Percentiles rank a stretch among this genome's conserved stretches.
phyloP scores from a whole-genome alignment of 1,140 invertebrate species.

The Rhynchophorus ferrugineus region DNA sequence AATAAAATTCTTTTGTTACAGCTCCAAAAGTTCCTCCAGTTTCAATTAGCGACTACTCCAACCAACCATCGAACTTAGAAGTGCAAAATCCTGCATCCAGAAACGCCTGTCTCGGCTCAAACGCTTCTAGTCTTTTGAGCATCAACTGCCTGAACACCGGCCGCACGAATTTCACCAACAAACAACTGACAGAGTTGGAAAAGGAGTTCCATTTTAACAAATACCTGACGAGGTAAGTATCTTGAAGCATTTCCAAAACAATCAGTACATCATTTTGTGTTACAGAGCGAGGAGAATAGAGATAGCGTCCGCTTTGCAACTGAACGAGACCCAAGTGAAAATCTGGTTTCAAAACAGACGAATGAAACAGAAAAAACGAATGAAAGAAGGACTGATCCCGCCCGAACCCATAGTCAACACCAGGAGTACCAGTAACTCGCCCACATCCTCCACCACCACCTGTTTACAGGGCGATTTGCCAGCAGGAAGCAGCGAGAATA shows the following conservation, averaged over 20 bases:
- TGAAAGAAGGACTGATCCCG: constrained; percentile 80
- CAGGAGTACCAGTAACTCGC: constrained; percentile 37
- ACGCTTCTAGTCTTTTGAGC: constrained; percentile 38
- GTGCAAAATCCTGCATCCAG: constrained; percentile 28
- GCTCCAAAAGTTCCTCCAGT: constrained; percentile 58
- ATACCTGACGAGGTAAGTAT: constrained; percentile 69
- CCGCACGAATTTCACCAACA: constrained; percentile 97
- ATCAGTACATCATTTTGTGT: not conserved
- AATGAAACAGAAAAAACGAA: constrained; percentile 91
- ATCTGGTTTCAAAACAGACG: constrained; percentile 90
- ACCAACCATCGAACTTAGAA: constrained; percentile 25
- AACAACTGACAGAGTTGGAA: constrained; percentile 96
- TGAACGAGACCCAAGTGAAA: constrained; percentile 95
- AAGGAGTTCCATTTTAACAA: constrained; percentile 99
- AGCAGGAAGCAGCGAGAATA: constrained; percentile 52
- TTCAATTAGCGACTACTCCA: constrained; percentile 29
- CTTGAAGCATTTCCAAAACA: not conserved
- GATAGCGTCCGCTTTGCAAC: constrained; percentile 89
- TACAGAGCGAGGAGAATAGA: constrained; percentile 85
- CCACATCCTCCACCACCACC: constrained; percentile 34
- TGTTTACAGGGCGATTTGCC: constrained; percentile 36
- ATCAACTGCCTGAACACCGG: constrained; percentile 65
- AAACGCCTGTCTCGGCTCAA: constrained; percentile 33
- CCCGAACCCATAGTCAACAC: constrained; percentile 43
- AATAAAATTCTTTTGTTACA: constrained; percentile 53